Evolutionary conservation across 2,797 vertebrate genomes (phyloP).

Genomic region (Poeciliopsis presidionis): DNA sequence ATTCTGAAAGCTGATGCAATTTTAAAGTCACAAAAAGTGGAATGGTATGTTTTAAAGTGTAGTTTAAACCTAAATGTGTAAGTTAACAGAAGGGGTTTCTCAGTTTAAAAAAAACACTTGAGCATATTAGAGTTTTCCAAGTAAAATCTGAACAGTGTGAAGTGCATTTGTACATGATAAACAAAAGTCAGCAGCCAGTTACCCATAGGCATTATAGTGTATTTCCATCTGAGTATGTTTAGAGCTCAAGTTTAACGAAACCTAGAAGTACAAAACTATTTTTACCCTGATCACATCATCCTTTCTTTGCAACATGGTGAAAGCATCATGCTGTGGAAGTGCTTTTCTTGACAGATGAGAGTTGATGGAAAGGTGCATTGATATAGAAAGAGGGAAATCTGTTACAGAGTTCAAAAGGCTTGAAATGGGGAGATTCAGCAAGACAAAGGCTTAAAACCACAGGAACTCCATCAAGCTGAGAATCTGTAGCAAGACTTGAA

Average conservation of each 20-base stretch:
- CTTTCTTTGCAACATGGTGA: not conserved
- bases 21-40: not conserved
- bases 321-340: not conserved
- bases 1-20: not conserved
- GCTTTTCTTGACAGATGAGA: not conserved
- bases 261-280: not conserved
- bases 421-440: not conserved
- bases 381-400: not conserved
- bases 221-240: not conserved
- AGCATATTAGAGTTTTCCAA: not conserved
- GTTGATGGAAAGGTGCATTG: not conserved
- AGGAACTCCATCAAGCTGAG: not conserved
- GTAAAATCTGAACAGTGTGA: not conserved
- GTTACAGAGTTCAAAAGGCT: not conserved
- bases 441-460: not conserved
- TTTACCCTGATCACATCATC: not conserved
- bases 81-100: not conserved
- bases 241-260: not conserved
- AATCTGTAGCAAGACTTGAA: not conserved
- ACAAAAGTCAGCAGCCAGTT: not conserved
- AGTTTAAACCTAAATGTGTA: not conserved
- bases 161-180: not conserved
- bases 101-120: not conserved
- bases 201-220: no score
- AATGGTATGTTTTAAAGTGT: not conserved